phyloP scores from a whole-genome alignment of 2,797 vertebrate species.

The Sciurus carolinensis region DNA sequence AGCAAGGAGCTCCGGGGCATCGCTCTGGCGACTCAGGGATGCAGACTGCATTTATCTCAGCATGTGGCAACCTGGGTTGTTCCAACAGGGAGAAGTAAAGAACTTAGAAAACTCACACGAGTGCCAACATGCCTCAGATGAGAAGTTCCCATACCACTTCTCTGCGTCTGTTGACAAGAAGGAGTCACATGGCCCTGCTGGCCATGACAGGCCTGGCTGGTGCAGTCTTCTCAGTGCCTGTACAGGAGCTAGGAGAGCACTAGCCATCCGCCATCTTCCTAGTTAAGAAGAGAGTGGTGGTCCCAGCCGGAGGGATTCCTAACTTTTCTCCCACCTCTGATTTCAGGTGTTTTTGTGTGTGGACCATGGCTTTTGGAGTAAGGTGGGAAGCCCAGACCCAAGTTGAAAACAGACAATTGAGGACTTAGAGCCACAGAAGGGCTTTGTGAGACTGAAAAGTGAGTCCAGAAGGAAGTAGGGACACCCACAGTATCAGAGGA shows the following conservation, averaged over 20 bases:
- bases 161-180: background rate
- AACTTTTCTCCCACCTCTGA: rapidly evolving
- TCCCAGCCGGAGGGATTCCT: background rate
- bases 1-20: background rate
- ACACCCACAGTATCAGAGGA: too few relatives aligned
- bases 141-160: rapidly evolving
- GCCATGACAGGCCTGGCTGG: background rate
- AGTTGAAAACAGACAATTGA: background rate
- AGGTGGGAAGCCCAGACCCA: background rate
- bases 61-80: background rate
- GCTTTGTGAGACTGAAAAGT: background rate
- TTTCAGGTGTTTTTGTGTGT: background rate
- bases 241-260: background rate
- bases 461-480: background rate
- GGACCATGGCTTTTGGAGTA: background rate
- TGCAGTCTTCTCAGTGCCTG: background rate
- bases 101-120: background rate
- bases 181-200: background rate
- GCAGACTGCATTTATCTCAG: background rate
- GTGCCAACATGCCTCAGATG: background rate
- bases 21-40: background rate
- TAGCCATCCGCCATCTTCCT: background rate
- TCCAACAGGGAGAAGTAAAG: background rate
- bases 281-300: background rate
- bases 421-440: rapidly evolving